Conservation (phyloP, 35 echinoderm and acorn worm species). For the Heliocidaris erythrogramma region DNA sequence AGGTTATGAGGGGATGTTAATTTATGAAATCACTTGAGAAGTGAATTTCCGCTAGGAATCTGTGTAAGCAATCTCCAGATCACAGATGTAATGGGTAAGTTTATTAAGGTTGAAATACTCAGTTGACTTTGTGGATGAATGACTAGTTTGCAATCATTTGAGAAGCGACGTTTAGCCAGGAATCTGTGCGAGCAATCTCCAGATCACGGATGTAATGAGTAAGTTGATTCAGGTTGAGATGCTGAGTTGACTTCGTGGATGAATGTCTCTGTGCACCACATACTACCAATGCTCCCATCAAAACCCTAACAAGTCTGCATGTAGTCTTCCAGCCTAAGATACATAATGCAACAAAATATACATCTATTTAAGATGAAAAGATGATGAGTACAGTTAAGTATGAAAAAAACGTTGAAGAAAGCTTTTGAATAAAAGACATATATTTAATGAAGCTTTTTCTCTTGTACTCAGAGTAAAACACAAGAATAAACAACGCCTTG, state of each 20-base stretch:
- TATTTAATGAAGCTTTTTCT: too few species aligned
- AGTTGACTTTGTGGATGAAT: background rate
- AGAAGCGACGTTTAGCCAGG: background rate
- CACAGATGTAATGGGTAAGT: background rate
- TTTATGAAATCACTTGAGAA: background rate
- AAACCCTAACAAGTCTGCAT: background rate
- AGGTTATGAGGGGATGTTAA: too few species aligned
- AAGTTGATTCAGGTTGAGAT: background rate
- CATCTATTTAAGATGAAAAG: too few species aligned
- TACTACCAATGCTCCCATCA: background rate
- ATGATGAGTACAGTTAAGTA: too few species aligned
- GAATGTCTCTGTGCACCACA: background rate
- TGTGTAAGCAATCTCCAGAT: background rate
- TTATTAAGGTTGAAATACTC: too few species aligned
- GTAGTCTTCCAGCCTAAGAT: background rate
- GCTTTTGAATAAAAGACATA: too few species aligned
- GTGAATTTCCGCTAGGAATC: background rate
- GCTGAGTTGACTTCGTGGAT: background rate
- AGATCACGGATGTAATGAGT: background rate
- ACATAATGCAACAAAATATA: too few species aligned
- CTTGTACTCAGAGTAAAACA: too few species aligned
- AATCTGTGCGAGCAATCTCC: background rate
- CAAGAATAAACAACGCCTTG: too few species aligned
- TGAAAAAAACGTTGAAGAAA: too few species aligned
- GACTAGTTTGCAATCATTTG: background rate